Conservation (phyloP, 2,113 vertebrate species). For the Neogobius melanostomus region DNA sequence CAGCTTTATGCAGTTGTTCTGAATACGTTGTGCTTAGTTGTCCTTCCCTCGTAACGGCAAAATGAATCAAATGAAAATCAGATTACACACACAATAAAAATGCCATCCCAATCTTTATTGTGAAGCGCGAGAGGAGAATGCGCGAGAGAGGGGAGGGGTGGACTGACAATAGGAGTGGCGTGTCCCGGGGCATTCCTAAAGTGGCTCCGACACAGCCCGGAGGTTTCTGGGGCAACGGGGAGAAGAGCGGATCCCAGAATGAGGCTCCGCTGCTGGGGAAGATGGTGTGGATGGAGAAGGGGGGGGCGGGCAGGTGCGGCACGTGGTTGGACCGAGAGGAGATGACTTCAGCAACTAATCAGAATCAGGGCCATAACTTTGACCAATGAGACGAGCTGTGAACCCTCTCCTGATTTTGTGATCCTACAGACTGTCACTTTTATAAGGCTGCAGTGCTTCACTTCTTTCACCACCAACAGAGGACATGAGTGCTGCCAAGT, state of each 20-base stretch:
- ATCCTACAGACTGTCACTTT: too few species aligned
- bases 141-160: neutral
- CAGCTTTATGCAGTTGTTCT: too few species aligned
- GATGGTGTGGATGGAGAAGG: neutral
- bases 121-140: conserved; percentile 11
- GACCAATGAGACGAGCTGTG: too few species aligned
- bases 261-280: neutral
- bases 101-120: too few species aligned
- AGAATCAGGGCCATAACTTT: neutral
- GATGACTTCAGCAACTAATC: neutral
- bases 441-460: too few species aligned
- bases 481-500: too few species aligned
- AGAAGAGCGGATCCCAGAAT: neutral
- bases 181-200: conserved; percentile 68
- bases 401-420: too few species aligned
- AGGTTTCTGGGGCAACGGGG: conserved; percentile 78
- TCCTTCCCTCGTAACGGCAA: too few species aligned
- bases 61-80: too few species aligned
- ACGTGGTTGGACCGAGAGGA: neutral
- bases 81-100: too few species aligned
- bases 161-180: conserved; percentile 72
- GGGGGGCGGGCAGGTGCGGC: neutral
- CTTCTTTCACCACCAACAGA: too few species aligned
- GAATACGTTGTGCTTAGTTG: too few species aligned
- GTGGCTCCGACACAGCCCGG: conserved; percentile 64